Evolutionary conservation across 1,140 invertebrate species (phyloP), one percentile per base, ranked within the genome.

Genomic region (Cotesia glomerata): DNA sequence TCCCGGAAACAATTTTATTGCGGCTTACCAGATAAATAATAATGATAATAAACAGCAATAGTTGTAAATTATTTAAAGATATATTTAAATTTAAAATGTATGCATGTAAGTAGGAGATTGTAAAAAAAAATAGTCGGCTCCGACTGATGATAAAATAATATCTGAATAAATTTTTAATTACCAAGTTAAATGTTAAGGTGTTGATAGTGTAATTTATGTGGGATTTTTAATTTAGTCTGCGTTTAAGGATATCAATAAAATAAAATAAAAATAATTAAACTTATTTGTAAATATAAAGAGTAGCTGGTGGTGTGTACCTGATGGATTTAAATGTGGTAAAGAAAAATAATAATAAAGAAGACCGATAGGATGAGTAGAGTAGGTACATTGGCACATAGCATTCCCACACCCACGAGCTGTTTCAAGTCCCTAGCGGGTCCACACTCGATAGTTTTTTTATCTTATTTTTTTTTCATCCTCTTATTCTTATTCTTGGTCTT

Each of bases 381-480:
- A 26, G 66, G 35, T 45, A 52, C 13, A 56, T 66, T 49, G 62
- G 63, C 35, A 36, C 59, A 71, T 71, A 52, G 59, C 59, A 63
- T 71, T 71, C 69, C 59, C 69, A 71, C 69, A 71, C 59, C 69
- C 58, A 70, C 68, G 68, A 70, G 39, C 11, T 45, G 39, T 45
- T 45, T 45, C 39, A 11, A 45, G 68, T 61, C 39, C 68, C 58
- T 70, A 39, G 58, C 58, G 58, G 58, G 58, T 59, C 68, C 68
- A 62, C 16, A 62, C 16, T 62, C 61, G 62, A 52, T 51, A 45
- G 18, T 18, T 32, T 5, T 54, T 63, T 63, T 64, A 34, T 63
- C 62, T 32, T 62, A 16, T 18, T 14, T 13, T 70, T 49, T 63
- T 26, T n/a, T 11, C 36, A 0, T 18, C 9, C 8, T 70, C 35